Conservation (phyloP, 2,797 vertebrate genomes). For the Oreonectes daqikongensis region DNA sequence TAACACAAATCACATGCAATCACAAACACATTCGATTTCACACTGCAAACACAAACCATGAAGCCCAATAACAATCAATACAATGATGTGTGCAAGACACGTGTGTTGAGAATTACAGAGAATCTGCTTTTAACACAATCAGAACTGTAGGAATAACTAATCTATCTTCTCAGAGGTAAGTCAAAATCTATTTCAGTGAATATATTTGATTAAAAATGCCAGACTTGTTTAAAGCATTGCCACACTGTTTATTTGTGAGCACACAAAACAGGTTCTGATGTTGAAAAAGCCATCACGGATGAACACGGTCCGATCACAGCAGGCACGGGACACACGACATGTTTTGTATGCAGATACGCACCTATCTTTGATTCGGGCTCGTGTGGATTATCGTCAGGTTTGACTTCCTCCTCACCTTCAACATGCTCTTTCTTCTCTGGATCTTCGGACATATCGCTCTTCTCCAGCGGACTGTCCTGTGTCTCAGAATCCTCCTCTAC, state of each 20-base stretch:
- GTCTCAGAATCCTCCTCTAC: slow-evolving; percentile 48
- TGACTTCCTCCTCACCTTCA: slow-evolving; percentile 39
- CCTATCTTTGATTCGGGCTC: slow-evolving; percentile 69
- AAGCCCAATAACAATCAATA: background rate
- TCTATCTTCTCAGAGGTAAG: background rate
- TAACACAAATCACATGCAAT: slow-evolving; percentile 11
- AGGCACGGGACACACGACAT: slow-evolving; percentile 52
- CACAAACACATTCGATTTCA: background rate
- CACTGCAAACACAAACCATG: background rate
- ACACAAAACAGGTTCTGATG: slow-evolving; percentile 42
- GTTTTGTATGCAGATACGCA: slow-evolving; percentile 64
- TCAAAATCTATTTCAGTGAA: background rate
- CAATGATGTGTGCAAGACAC: slow-evolving; percentile 12
- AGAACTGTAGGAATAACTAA: slow-evolving; percentile 24
- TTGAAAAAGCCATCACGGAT: slow-evolving; percentile 60
- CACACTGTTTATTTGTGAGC: background rate
- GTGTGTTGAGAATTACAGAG: too few species aligned
- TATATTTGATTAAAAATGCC: slow-evolving; percentile 14
- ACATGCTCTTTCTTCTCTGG: slow-evolving; percentile 50
- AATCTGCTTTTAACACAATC: slow-evolving; percentile 64
- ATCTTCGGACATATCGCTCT: slow-evolving; percentile 58
- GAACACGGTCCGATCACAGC: slow-evolving; percentile 35
- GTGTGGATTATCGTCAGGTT: slow-evolving; percentile 52
- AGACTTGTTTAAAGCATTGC: background rate
- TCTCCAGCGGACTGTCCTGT: slow-evolving; percentile 47